Conservation (phyloP, 2,888 invertebrate genomes). For the Parasteatoda lunata region DNA sequence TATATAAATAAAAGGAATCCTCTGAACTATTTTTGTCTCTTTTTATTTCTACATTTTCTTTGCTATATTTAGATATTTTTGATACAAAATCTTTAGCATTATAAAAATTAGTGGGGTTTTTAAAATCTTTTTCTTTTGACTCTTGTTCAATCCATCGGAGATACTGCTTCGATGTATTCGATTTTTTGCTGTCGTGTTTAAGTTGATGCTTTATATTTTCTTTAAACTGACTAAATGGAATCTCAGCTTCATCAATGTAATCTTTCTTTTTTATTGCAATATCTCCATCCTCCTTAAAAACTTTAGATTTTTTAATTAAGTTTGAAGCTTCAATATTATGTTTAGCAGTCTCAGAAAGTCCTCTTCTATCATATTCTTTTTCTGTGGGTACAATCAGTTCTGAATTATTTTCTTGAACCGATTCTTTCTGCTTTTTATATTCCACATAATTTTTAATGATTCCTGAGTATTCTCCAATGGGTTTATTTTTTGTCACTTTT, state of each 20-base stretch:
- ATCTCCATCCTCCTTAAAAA: slow-evolving; percentile 8
- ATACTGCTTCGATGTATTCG: slow-evolving; percentile 14
- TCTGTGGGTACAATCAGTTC: slow-evolving; percentile 4
- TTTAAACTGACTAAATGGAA: slow-evolving; percentile 43
- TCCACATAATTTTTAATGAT: slow-evolving; percentile 46
- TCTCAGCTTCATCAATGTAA: slow-evolving; percentile 3
- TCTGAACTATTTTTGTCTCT: background rate
- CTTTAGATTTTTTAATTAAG: background rate
- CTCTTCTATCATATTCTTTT: background rate
- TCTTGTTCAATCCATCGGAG: slow-evolving; percentile 26
- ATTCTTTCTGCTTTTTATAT: slow-evolving; percentile 36
- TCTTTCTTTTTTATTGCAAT: background rate
- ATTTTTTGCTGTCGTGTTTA: background rate
- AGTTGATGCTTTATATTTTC: slow-evolving; percentile 34
- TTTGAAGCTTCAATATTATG: background rate
- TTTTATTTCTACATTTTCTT: slow-evolving; percentile 22
- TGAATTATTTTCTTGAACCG: background rate
- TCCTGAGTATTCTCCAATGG: slow-evolving; percentile 39
- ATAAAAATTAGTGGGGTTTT: background rate
- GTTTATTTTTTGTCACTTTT: background rate
- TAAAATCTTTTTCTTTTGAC: background rate
- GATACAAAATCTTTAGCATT: slow-evolving; percentile 18
- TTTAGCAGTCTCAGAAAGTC: background rate
- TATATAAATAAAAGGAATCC: slow-evolving; percentile 22
- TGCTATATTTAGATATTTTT: slow-evolving; percentile 42